Conservation (phyloP, 2,113 vertebrate genomes). For the Oncorhynchus masou region DNA sequence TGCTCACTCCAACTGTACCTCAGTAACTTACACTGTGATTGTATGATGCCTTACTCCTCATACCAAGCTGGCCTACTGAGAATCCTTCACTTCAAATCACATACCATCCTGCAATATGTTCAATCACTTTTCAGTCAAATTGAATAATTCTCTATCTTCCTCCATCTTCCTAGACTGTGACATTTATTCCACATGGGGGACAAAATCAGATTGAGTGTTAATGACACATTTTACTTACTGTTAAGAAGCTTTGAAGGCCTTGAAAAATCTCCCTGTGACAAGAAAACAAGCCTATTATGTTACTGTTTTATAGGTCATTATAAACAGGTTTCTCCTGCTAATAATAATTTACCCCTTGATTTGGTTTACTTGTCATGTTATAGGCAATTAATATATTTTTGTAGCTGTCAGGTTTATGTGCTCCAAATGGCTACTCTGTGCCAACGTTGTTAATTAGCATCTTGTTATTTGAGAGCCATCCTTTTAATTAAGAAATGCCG, state of each 20-base stretch:
- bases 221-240: neutral
- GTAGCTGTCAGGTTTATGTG: neutral
- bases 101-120: too few relatives aligned
- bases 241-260: neutral
- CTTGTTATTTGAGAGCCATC: slow-evolving; percentile 21
- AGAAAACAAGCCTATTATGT: neutral
- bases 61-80: slow-evolving; percentile 5
- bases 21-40: slow-evolving; percentile 47
- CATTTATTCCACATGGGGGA: too few relatives aligned
- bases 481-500: slow-evolving; percentile 27
- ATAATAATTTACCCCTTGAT: slow-evolving; percentile 12
- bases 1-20: slow-evolving; percentile 15
- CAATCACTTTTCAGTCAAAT: too few relatives aligned
- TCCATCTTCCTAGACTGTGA: too few relatives aligned
- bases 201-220: neutral
- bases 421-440: slow-evolving; percentile 17
- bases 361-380: slow-evolving; percentile 12
- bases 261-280: neutral
- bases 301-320: slow-evolving; percentile 27
- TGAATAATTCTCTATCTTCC: too few relatives aligned
- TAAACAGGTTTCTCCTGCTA: slow-evolving; percentile 20
- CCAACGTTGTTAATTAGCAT: slow-evolving; percentile 39
- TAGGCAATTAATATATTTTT: slow-evolving; percentile 32
- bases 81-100: slow-evolving; percentile 35
- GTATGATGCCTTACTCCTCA: slow-evolving; percentile 14